phyloP scores from a whole-genome alignment of 2,113 vertebrate genomes.

The Saimiri boliviensis region DNA sequence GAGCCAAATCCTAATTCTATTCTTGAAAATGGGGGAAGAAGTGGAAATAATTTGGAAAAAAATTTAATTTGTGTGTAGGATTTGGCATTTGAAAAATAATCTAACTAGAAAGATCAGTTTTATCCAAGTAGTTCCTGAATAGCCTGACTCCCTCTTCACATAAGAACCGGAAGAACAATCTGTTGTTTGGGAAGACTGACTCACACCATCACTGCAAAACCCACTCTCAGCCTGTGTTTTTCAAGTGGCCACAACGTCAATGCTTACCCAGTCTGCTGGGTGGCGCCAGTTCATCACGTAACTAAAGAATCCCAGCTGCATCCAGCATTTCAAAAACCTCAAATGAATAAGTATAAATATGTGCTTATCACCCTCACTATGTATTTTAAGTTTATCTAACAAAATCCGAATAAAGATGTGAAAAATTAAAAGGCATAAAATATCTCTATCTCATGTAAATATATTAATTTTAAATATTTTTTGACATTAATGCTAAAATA shows the following conservation, averaged over 20 bases:
- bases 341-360: background rate
- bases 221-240: background rate
- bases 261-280: constrained; percentile 57
- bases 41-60: background rate
- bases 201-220: background rate
- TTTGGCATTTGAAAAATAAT: background rate
- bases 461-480: background rate
- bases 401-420: background rate
- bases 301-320: background rate
- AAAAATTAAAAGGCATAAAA: background rate
- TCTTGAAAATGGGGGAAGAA: background rate
- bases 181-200: background rate
- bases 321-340: background rate
- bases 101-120: background rate
- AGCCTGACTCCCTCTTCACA: background rate
- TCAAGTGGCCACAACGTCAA: background rate
- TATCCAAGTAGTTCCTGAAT: background rate
- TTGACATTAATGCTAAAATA: background rate
- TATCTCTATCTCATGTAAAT: background rate
- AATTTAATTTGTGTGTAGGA: background rate
- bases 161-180: background rate
- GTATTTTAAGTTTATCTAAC: background rate
- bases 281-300: constrained; percentile 69
- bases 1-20: background rate
- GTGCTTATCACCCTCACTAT: background rate